Evolutionary conservation across 2,888 invertebrate genomes (phyloP).

Genomic region (Mesorhabditis spiculigera): DNA sequence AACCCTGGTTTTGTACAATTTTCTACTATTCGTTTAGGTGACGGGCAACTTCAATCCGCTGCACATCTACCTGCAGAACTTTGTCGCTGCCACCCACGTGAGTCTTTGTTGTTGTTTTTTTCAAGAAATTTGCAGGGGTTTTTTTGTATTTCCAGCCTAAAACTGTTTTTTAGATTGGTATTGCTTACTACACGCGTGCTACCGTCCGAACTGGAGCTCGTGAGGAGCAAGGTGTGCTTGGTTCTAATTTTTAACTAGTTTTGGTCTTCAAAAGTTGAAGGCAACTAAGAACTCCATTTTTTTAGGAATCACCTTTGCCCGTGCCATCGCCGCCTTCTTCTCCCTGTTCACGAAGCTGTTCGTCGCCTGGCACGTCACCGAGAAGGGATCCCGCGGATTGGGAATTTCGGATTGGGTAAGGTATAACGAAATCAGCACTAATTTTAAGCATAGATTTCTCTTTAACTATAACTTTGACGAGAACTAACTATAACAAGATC

Average conservation of each 20-base stretch:
- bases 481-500: background rate
- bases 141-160: background rate
- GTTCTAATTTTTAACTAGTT: background rate
- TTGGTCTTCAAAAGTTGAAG: background rate
- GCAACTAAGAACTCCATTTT: background rate
- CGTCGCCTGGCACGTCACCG: constrained; percentile 42
- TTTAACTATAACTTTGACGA: background rate
- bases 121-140: background rate
- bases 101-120: background rate
- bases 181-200: constrained; percentile 27
- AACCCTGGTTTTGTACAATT: too few species aligned
- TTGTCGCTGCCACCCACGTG: constrained; percentile 42
- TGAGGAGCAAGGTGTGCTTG: constrained; percentile 10
- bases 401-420: constrained; percentile 36
- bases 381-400: constrained; percentile 40
- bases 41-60: constrained; percentile 34
- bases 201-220: constrained; percentile 22
- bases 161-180: constrained; percentile 25
- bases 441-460: background rate
- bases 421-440: background rate
- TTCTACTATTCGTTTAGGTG: constrained; percentile 20
- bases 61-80: constrained; percentile 43
- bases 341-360: constrained; percentile 39
- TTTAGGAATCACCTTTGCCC: constrained; percentile 35
- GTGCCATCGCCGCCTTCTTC: constrained; percentile 41